phyloP scores from a whole-genome alignment of 2,113 vertebrate genomes.

The Naja naja region DNA sequence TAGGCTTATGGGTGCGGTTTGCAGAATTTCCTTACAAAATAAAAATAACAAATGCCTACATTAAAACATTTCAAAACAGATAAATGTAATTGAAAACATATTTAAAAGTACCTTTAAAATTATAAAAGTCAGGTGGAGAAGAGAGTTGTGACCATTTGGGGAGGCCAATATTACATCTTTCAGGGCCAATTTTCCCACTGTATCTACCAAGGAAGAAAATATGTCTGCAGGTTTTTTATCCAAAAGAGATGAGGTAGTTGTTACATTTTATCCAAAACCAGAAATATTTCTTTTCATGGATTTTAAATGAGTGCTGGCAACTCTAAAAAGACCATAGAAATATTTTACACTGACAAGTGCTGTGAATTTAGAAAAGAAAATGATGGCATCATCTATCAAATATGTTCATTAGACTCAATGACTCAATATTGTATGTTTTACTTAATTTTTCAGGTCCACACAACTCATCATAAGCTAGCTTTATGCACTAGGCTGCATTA shows the following conservation, averaged over 20 bases:
- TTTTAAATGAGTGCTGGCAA: background rate
- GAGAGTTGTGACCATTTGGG: background rate
- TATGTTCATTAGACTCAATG: background rate
- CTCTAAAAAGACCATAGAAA: too few species aligned
- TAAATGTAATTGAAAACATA: background rate
- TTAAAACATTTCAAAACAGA: background rate
- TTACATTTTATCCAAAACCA: background rate
- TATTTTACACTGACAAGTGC: too few species aligned
- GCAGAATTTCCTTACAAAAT: background rate
- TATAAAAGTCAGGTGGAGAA: background rate
- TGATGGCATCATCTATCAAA: background rate
- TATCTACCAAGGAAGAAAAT: background rate
- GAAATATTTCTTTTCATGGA: background rate
- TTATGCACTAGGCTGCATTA: background rate
- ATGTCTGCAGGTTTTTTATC: background rate
- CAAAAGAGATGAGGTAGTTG: background rate
- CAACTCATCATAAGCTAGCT: background rate
- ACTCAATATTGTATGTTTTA: background rate
- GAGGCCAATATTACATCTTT: background rate
- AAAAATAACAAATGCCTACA: background rate
- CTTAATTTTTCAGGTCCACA: background rate
- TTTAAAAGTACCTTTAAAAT: background rate
- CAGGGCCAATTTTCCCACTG: background rate
- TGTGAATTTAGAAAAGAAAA: background rate
- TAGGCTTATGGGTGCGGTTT: background rate